Evolutionary conservation across 2,888 invertebrate species (phyloP).

Genomic region (Podotricha telesiphe): DNA sequence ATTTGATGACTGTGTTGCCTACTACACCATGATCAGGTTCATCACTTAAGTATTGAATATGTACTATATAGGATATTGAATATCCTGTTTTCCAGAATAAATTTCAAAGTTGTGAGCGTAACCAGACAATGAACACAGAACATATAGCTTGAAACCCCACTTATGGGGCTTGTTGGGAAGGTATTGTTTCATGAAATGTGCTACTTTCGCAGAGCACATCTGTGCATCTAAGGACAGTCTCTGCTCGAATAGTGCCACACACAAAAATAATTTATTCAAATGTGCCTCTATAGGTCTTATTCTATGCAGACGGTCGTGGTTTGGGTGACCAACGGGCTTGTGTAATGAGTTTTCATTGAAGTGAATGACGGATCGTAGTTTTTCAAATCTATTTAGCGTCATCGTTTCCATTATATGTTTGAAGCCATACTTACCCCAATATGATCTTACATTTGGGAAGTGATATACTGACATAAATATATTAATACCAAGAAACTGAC

Average conservation of each 20-base stretch:
- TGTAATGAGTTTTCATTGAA: slow-evolving; percentile 11
- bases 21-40: slow-evolving; percentile 41
- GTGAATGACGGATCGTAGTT: too few species aligned
- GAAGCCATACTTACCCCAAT: too few species aligned
- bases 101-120: slow-evolving; percentile 44
- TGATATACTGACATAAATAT: too few species aligned
- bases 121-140: slow-evolving; percentile 39
- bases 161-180: slow-evolving; percentile 45
- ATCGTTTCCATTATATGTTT: too few species aligned
- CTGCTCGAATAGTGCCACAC: slow-evolving; percentile 40
- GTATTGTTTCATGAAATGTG: slow-evolving; percentile 46
- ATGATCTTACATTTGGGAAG: too few species aligned
- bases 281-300: slow-evolving; percentile 42
- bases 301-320: slow-evolving; percentile 46
- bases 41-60: slow-evolving; percentile 5
- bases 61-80: too few species aligned
- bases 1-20: slow-evolving; percentile 32
- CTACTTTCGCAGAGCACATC: slow-evolving; percentile 41
- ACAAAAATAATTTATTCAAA: slow-evolving; percentile 35
- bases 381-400: too few species aligned
- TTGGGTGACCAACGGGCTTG: slow-evolving; percentile 37
- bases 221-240: slow-evolving; percentile 47
- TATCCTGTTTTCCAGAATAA: slow-evolving; percentile 39
- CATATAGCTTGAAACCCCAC: slow-evolving; percentile 44
- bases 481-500: too few species aligned